Base-by-base conservation (phyloP, 2,888 invertebrate species). In the Myathropa florea region DNA sequence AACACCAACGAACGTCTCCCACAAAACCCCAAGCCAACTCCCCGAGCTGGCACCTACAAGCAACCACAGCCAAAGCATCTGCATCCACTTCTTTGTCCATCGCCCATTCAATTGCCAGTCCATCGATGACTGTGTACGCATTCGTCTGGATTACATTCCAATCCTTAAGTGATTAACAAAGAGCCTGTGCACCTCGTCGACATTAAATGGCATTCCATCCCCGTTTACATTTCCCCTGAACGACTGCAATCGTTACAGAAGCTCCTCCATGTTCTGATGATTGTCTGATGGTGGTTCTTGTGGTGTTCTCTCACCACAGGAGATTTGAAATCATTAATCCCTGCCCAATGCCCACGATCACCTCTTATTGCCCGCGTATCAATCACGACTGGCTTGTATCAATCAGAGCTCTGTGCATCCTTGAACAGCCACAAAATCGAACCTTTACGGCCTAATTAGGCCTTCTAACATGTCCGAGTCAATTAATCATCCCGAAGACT, bases 391-490 rank as follows among this genome's bases (percentile, higher is more conserved):
- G 63, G 77, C 72, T 72, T 73, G 61, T 59, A 60, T 60, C 64
- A 60, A 79, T 86, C 83, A 68, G 46, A 46, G 18, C 55, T 68
- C 68, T n/a, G 73, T 63, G 12, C 72, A 72, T 63, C 81, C 84
- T 81, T 68, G 75, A 61, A 14, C 28, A 12, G 21, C 39, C 65
- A 75, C 46, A 46, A 46, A 83, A 65, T 59, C 73, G 65, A 70
- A 63, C 76, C 65, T 86, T 86, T 83, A 83, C 79, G 70, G 83
- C 71, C 86, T 78, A 86, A 86, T 86, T 86, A 83, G 73, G 86
- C 0, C 46, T 26, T 33, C 63, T 63, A 64, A 53, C 73, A 73
- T 59, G 68, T 83, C 83, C 33, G 46, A 78, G 23, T 21, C 65
- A 71, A 86, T 86, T 78, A 82, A 82, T 86, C 85, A 86, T 71